These are phyloP conservation scores for Sicus ferrugineus DNA, from an alignment of 2,888 invertebrate genomes.

Conservation along the genomic window DNA sequence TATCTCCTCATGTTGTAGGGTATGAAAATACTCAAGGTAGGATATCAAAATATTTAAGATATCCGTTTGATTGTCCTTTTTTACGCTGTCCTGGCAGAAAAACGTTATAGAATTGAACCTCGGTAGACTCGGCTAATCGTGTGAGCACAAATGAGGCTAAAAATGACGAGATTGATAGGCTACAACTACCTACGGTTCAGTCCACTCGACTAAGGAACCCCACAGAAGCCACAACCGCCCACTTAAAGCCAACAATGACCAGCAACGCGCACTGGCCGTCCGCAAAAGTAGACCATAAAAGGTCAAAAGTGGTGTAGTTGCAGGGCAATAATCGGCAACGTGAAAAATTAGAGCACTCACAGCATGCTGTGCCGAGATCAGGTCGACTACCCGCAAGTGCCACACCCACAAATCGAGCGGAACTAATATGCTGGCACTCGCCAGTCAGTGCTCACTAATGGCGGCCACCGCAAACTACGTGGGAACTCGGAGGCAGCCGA, in stretches of 20 bases:
- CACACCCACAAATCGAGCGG: slow-evolving; percentile 36
- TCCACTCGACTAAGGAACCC: too few species aligned
- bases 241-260: not conserved
- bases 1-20: too few species aligned
- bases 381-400: too few species aligned
- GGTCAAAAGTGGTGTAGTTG: not conserved
- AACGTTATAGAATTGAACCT: too few species aligned
- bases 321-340: not conserved
- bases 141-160: too few species aligned
- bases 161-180: too few species aligned
- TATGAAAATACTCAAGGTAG: too few species aligned
- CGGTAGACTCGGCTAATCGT: too few species aligned
- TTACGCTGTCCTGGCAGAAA: too few species aligned
- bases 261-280: not conserved
- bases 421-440: slow-evolving; percentile 36
- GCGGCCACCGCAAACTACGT: not conserved
- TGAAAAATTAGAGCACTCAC: slow-evolving; percentile 53
- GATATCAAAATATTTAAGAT: too few species aligned
- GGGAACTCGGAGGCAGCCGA: not conserved
- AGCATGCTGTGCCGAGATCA: slow-evolving; percentile 33
- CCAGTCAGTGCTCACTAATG: not conserved
- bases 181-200: too few species aligned
- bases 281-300: slow-evolving; percentile 18
- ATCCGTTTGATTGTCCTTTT: too few species aligned
- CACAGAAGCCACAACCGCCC: not conserved